Evolutionary conservation across 1,140 invertebrate species (phyloP), one percentile per base, ranked within the genome.

Genomic region (Drosophila athabasca): DNA sequence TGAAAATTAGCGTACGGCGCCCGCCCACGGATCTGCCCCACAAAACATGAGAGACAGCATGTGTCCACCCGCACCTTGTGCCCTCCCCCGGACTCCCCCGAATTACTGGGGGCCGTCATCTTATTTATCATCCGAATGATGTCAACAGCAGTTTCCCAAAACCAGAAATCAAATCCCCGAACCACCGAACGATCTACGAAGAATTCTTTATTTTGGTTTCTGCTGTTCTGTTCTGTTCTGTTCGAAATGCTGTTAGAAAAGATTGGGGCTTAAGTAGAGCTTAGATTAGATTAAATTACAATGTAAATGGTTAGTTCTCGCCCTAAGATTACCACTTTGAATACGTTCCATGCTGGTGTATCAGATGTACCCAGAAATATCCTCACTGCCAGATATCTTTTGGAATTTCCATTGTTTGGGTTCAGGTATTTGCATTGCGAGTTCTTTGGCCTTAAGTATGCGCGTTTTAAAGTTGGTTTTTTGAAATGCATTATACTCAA

Each of bases 361-460:
- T 51, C 29, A 31, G 8, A 31, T 19, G 17, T 31, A 31, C 31
- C 31, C 31, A 31, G 17, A 51, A 31, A 31, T 26, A 51, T 15
- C n/a, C 52, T 29, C 22, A 43, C 24, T 62, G 57, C 15, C 5
- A 29, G 31, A 66, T 43, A 15, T 68, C 17, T 67, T 74, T 43
- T 76, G 62, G 72, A 84, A 84, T 85, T 71, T 80, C 73, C 66
- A 58, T 57, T 77, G 76, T 64, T 55, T 71, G 60, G 60, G 46
- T 46, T 45, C 49, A 35, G 53, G 61, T 67, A 62, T 45, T 73
- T 78, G 44, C 71, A 68, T 85, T 79, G 74, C 85, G 84, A 89
- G 79, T 85, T 90, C 88, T 90, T 90, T 90, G 88, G 88, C 88
- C 82, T 90, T 80, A 77, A 78, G 84, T 90, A 73, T 68, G 65